Evolutionary conservation across 1,140 invertebrate species (phyloP), one percentile per base, ranked within the genome.

Genomic region (Drosophila saltans): DNA sequence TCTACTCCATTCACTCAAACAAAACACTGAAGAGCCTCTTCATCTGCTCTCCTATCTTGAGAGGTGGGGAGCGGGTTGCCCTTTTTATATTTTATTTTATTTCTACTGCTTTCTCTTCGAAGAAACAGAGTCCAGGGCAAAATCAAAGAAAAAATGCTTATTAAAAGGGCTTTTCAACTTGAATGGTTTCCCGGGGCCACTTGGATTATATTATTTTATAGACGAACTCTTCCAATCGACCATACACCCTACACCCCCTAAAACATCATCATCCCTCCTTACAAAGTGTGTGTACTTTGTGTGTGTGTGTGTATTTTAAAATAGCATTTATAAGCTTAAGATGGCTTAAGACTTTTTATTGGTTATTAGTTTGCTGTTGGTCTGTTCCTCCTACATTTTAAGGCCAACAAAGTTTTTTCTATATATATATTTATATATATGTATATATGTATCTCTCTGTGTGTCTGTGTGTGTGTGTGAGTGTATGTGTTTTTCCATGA

Each of bases 131-230:
- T 67, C 62, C 66, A 52, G 79, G 79, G 72, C 68, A 66, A 76
- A 16, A 16, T 16, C 16, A 16, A 16, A 16, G 16, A 16, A 16
- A 78, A 88, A 78, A 88, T 83, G 83, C 83, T 86, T 88, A 86
- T 88, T 86, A 86, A 86, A 86, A 86, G 80, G 80, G 83, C 83
- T 86, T 86, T 86, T 86, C 83, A 88, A 80, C 83, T 86, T 76
- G 76, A 83, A 80, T 80, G 83, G 80, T 66, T 86, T 82, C 80
- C 76, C 28, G 57, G 73, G 62, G 72, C 69, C 76, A 82, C 75
- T 82, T 59, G 57, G n/a, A 59, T 59, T 58, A 36, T 33, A 58
- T 58, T 58, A 58, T 58, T 39, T 58, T 33, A 58, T 58, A 58
- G 56, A 33, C 30, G 8, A 39, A 59, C 57, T 39, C 57, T 39